These are phyloP conservation scores for Acanthurus lineatus DNA, from an alignment of 2,797 vertebrate genomes.

Conservation along the genomic window DNA sequence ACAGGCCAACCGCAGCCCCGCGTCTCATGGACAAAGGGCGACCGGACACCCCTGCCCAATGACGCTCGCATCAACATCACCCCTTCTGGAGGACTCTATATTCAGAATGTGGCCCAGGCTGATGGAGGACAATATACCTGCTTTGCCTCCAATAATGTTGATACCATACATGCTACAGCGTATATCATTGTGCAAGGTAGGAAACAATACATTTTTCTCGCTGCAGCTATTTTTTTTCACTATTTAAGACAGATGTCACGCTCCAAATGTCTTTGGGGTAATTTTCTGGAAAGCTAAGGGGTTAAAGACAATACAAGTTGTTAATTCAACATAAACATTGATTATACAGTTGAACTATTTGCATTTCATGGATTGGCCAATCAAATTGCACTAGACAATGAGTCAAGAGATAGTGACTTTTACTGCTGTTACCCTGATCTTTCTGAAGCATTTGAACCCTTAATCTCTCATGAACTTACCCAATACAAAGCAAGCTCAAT, in stretches of 20 bases:
- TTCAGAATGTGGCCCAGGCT: slow-evolving; percentile 91
- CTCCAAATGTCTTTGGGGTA: background rate
- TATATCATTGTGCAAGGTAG: slow-evolving; percentile 97
- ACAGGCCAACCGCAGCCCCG: slow-evolving; percentile 93
- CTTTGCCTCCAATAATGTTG: slow-evolving; percentile 94
- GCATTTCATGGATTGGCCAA: background rate
- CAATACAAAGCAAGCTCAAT: background rate
- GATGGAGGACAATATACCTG: slow-evolving; percentile 96
- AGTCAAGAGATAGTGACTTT: background rate
- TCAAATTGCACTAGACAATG: background rate
- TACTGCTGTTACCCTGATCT: background rate
- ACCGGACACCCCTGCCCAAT: slow-evolving; percentile 90
- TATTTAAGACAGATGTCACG: background rate
- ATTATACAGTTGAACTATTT: too few species aligned
- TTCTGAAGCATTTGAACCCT: background rate
- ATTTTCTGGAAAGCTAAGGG: background rate
- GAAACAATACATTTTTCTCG: background rate
- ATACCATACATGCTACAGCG: slow-evolving; percentile 93
- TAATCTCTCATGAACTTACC: background rate
- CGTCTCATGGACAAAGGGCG: slow-evolving; percentile 94
- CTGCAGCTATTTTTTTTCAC: background rate
- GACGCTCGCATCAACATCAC: slow-evolving; percentile 94
- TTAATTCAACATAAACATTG: too few species aligned
- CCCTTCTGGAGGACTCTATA: slow-evolving; percentile 94
- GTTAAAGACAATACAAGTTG: too few species aligned